phyloP scores from a whole-genome alignment of 2,113 vertebrate species.

The Bubalus kerabau region DNA sequence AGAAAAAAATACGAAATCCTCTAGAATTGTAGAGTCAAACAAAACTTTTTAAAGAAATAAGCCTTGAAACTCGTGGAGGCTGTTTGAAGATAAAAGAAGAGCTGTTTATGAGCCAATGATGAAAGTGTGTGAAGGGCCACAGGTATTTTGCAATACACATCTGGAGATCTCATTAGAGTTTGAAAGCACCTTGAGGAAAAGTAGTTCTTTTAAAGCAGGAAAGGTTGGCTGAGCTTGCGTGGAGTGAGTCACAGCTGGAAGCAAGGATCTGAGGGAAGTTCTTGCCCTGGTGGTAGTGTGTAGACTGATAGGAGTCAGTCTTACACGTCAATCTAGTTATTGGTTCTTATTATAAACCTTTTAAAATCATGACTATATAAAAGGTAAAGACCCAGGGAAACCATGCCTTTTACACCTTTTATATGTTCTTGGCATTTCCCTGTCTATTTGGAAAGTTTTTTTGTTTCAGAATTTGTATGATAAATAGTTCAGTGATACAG shows the following conservation, averaged over 20 bases:
- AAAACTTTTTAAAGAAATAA: not conserved
- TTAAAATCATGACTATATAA: not conserved
- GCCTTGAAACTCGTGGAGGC: not conserved
- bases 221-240: conserved; percentile 6
- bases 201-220: conserved; percentile 36
- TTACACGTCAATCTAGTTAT: not conserved
- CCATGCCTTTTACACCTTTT: not conserved
- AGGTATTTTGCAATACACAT: conserved; percentile 31
- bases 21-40: not conserved
- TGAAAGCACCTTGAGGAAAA: conserved; percentile 36
- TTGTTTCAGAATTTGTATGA: not conserved
- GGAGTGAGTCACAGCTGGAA: conserved; percentile 10
- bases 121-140: conserved; percentile 20
- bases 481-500: not conserved
- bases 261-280: not conserved
- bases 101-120: conserved; percentile 36
- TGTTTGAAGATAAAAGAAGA: conserved; percentile 59
- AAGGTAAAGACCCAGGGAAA: not conserved
- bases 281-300: not conserved
- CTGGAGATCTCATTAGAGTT: conserved; percentile 51
- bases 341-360: not conserved
- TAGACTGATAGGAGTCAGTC: not conserved
- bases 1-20: not conserved
- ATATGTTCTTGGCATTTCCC: not conserved
- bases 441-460: not conserved